phyloP scores from a whole-genome alignment of 2,797 vertebrate genomes.

The Acipenser oxyrinchus region DNA sequence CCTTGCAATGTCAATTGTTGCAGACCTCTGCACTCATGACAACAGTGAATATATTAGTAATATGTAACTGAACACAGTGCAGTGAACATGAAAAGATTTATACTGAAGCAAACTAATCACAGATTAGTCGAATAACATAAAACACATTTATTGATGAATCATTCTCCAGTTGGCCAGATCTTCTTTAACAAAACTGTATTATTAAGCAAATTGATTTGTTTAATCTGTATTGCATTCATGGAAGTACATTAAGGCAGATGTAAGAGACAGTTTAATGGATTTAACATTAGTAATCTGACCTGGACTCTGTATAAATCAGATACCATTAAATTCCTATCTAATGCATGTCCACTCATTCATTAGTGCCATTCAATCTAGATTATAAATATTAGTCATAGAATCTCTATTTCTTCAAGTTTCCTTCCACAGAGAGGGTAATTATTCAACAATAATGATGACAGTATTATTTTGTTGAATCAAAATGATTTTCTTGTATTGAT shows the following conservation, averaged over 20 bases:
- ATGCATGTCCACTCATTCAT: constrained; percentile 58
- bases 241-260: constrained; percentile 58
- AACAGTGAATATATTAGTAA: no score
- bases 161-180: background rate
- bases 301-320: constrained; percentile 61
- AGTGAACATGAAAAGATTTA: no score
- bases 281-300: constrained; percentile 63
- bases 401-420: constrained; percentile 48
- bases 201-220: constrained; percentile 52
- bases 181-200: constrained; percentile 22
- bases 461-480: constrained; percentile 60
- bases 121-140: no score
- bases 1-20: no score
- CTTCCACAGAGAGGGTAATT: constrained; percentile 54
- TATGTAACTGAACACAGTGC: no score
- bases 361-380: constrained; percentile 49
- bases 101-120: no score
- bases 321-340: constrained; percentile 45
- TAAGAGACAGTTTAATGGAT: constrained; percentile 64
- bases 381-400: constrained; percentile 61
- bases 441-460: constrained; percentile 61
- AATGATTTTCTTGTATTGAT: constrained; percentile 56
- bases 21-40: no score
- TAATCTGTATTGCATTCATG: constrained; percentile 52
- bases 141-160: no score